A percentile compares a stretch with the other conserved stretches of the same genome.
Conservation (phyloP, 1,140 invertebrate genomes). For the Phortica variegata region DNA sequence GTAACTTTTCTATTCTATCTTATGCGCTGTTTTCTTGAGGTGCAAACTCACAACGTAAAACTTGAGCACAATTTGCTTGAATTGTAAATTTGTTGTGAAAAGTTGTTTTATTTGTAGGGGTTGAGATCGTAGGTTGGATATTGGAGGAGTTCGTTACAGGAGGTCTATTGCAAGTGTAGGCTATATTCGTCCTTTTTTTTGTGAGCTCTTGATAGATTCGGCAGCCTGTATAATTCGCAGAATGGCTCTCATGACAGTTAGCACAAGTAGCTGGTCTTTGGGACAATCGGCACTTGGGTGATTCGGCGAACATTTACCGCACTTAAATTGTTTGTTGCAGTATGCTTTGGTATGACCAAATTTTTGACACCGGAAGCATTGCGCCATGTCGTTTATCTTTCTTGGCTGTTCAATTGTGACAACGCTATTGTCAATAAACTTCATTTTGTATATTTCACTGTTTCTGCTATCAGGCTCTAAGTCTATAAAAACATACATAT, state of each 20-base stretch:
- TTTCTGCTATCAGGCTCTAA: background rate
- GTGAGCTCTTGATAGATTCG: background rate
- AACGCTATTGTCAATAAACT: background rate
- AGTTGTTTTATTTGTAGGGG: background rate
- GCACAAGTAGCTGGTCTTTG: background rate
- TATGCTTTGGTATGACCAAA: background rate
- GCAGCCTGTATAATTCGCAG: background rate
- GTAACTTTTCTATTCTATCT: background rate
- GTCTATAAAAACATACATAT: background rate
- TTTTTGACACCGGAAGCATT: background rate
- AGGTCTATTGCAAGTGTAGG: background rate
- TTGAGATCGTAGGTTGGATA: background rate
- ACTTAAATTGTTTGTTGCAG: too few species aligned
- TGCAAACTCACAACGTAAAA: background rate
- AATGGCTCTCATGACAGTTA: background rate
- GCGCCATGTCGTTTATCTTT: background rate
- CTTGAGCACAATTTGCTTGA: background rate
- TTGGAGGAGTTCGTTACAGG: background rate
- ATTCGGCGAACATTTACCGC: too few species aligned
- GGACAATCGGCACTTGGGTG: background rate
- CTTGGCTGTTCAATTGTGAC: background rate
- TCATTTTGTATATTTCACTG: background rate
- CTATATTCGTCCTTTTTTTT: background rate
- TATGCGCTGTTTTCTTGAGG: background rate
- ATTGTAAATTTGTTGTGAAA: background rate